Percentiles rank a stretch among this genome's conserved stretches.
These are phyloP conservation scores for Bombus polaris DNA, from an alignment of 1,140 invertebrate species.

Conservation along the genomic window DNA sequence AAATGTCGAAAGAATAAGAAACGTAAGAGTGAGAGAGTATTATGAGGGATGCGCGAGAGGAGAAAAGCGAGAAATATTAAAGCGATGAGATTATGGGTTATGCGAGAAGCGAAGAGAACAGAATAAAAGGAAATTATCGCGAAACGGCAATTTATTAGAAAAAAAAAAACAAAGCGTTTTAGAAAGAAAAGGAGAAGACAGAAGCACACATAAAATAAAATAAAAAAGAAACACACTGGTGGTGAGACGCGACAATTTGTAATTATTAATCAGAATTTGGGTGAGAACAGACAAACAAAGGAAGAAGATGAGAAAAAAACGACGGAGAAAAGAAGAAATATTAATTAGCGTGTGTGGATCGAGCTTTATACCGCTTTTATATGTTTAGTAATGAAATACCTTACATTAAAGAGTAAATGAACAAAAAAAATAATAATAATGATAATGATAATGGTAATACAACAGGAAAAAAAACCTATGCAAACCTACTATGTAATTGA, in stretches of 20 bases:
- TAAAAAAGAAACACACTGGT: background rate
- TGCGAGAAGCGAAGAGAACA: slow-evolving; percentile 6
- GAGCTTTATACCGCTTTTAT: slow-evolving; percentile 83
- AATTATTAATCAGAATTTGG: slow-evolving; percentile 53
- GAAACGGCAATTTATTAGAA: slow-evolving; percentile 55
- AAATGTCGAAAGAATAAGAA: background rate
- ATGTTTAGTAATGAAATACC: slow-evolving; percentile 81
- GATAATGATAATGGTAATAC: slow-evolving; percentile 44
- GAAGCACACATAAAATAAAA: background rate
- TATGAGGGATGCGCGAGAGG: background rate
- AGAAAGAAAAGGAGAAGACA: background rate
- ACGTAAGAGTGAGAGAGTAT: background rate
- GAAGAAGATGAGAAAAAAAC: slow-evolving; percentile 1
- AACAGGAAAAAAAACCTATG: slow-evolving; percentile 69
- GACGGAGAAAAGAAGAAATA: slow-evolving; percentile 11
- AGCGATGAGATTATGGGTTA: background rate
- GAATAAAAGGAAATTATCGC: slow-evolving; percentile 34
- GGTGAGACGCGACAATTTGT: slow-evolving; percentile 66
- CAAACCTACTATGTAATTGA: slow-evolving; percentile 79
- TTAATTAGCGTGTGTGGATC: slow-evolving; percentile 80
- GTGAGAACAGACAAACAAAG: slow-evolving; percentile 14
- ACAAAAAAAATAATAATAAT: slow-evolving; percentile 53
- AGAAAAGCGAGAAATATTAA: background rate
- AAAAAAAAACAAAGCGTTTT: background rate
- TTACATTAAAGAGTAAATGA: slow-evolving; percentile 77